phyloP scores from a whole-genome alignment of 1,140 invertebrate genomes.

The Helicoverpa zea region DNA sequence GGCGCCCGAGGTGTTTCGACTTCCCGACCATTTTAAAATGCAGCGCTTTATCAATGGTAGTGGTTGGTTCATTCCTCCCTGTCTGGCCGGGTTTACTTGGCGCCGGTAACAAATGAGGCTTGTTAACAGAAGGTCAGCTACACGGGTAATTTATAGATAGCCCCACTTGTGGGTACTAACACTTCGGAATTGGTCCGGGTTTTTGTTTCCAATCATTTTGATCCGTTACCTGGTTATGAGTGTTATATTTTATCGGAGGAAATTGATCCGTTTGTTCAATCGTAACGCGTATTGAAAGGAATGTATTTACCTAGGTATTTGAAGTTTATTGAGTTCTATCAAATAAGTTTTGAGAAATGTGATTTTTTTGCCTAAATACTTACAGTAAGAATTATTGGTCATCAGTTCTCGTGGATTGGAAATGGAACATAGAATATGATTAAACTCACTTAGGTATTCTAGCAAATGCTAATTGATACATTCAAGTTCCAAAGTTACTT shows the following conservation, averaged over 20 bases:
- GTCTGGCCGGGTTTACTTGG: conserved; percentile 52
- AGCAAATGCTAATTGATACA: too few species aligned
- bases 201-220: neutral
- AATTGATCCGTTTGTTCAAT: neutral
- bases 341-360: conserved; percentile 23
- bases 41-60: conserved; percentile 36
- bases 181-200: neutral
- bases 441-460: too few species aligned
- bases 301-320: conserved; percentile 33
- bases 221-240: neutral
- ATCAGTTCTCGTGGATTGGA: neutral
- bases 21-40: conserved; percentile 5
- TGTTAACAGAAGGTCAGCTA: conserved; percentile 72
- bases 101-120: conserved; percentile 69
- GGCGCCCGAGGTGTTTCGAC: neutral
- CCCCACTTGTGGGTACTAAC: neutral
- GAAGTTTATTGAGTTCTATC: conserved; percentile 22
- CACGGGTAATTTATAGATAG: conserved; percentile 72
- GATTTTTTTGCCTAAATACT: conserved; percentile 1
- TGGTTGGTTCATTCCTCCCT: conserved; percentile 45
- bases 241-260: conserved; percentile 4
- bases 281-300: neutral
- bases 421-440: too few species aligned
- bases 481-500: neutral
- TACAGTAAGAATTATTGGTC: neutral